Evolutionary conservation across 2,113 vertebrate genomes (phyloP).

Genomic region (Indicator maculatus): DNA sequence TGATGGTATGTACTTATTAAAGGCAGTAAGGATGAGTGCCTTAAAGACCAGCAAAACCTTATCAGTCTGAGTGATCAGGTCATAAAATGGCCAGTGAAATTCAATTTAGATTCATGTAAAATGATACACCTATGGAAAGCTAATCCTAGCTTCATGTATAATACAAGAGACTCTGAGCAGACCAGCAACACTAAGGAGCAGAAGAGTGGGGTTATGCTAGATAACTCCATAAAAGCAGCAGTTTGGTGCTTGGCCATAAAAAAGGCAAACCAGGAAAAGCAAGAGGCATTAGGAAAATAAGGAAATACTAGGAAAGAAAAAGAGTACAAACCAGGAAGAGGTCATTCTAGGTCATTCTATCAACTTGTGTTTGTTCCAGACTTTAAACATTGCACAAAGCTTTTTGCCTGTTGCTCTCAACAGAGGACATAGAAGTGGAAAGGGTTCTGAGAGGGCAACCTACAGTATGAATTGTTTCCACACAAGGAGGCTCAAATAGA

Average conservation of each 20-base stretch:
- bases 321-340: background rate
- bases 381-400: background rate
- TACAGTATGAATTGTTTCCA: background rate
- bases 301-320: background rate
- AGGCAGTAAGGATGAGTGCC: background rate
- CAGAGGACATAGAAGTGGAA: background rate
- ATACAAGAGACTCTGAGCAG: slow-evolving; percentile 20
- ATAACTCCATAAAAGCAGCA: background rate
- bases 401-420: background rate
- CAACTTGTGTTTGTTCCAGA: background rate
- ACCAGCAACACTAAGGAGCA: background rate
- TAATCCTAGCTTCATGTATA: slow-evolving; percentile 40
- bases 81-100: slow-evolving; percentile 19
- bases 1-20: background rate
- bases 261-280: background rate
- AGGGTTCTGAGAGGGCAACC: background rate
- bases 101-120: slow-evolving; percentile 35
- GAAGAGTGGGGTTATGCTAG: background rate
- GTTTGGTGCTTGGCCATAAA: background rate
- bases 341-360: background rate
- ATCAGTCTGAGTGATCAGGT: background rate
- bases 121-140: background rate
- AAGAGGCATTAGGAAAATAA: background rate
- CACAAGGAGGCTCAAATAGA: background rate
- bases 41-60: background rate